Conservation (phyloP, 2,113 vertebrate genomes). For the Anarrhichthys ocellatus region DNA sequence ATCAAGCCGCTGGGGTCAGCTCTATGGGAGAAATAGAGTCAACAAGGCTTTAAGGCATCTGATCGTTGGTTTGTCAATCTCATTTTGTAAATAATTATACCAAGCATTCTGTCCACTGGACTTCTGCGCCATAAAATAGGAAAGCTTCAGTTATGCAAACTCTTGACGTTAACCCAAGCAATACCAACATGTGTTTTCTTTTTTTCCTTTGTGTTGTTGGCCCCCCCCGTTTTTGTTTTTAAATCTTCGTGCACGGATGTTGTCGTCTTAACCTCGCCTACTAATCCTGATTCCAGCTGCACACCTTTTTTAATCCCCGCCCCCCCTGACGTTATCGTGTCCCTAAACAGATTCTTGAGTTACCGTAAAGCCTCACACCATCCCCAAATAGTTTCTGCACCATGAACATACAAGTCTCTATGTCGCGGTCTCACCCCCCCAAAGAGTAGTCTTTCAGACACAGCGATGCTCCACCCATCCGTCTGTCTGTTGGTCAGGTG, state of each 20-base stretch:
- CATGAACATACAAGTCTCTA: not conserved
- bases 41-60: slow-evolving; percentile 96
- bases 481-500: slow-evolving; percentile 58
- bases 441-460: not conserved
- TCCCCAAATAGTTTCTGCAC: slow-evolving; percentile 6
- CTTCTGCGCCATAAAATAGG: slow-evolving; percentile 96
- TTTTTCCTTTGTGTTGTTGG: slow-evolving; percentile 20
- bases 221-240: slow-evolving; percentile 13
- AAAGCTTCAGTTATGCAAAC: slow-evolving; percentile 88
- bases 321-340: not conserved
- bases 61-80: slow-evolving; percentile 84
- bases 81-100: slow-evolving; percentile 94
- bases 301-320: not conserved
- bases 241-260: slow-evolving; percentile 46
- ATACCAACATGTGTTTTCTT: slow-evolving; percentile 76
- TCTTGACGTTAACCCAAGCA: slow-evolving; percentile 80
- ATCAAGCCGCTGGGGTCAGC: slow-evolving; percentile 91
- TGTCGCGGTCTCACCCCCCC: slow-evolving; percentile 23
- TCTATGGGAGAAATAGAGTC: slow-evolving; percentile 91
- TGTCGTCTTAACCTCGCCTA: slow-evolving; percentile 23
- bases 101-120: slow-evolving; percentile 88
- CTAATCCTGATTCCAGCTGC: slow-evolving; percentile 45
- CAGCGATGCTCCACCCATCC: slow-evolving; percentile 44
- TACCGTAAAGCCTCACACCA: not conserved
- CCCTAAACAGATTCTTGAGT: slow-evolving; percentile 13